Conservation (phyloP, 2,888 invertebrate genomes). For the Drosophila dives region DNA sequence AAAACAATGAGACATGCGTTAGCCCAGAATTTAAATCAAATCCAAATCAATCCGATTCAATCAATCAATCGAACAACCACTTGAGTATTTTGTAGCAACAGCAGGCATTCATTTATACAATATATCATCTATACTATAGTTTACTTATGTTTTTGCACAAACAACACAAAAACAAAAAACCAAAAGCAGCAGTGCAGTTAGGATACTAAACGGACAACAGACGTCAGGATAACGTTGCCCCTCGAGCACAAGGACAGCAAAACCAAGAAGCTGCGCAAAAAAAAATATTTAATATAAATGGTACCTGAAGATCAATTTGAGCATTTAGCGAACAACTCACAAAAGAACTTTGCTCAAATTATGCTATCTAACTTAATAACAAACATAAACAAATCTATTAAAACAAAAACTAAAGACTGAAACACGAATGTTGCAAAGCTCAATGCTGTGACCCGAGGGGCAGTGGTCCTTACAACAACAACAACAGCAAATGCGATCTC, state of each 20-base stretch:
- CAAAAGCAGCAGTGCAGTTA: slow-evolving; percentile 38
- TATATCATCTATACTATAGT: slow-evolving; percentile 46
- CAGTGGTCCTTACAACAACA: slow-evolving; percentile 17
- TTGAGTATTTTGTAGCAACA: slow-evolving; percentile 60
- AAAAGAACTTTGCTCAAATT: slow-evolving; percentile 66
- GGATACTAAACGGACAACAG: slow-evolving; percentile 8
- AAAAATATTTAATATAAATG: slow-evolving; percentile 43
- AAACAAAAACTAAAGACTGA: slow-evolving; percentile 69
- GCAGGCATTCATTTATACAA: slow-evolving; percentile 74
- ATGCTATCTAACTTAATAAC: slow-evolving; percentile 43
- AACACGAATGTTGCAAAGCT: slow-evolving; percentile 52
- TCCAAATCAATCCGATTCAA: slow-evolving; percentile 37
- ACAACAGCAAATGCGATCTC: slow-evolving; percentile 60
- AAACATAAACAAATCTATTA: slow-evolving; percentile 54
- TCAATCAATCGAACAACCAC: slow-evolving; percentile 50
- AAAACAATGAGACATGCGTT: slow-evolving; percentile 49
- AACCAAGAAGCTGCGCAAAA: slow-evolving; percentile 37
- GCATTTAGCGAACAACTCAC: slow-evolving; percentile 67
- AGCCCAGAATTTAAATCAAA: slow-evolving; percentile 48
- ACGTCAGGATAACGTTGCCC: slow-evolving; percentile 29
- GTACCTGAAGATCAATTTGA: slow-evolving; percentile 74
- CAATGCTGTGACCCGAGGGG: slow-evolving; percentile 34
- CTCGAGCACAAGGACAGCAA: slow-evolving; percentile 18
- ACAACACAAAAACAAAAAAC: slow-evolving; percentile 20
- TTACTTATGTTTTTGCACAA: slow-evolving; percentile 50